Conservation (phyloP, 2,797 vertebrate genomes). For the Tachyglossus aculeatus region DNA sequence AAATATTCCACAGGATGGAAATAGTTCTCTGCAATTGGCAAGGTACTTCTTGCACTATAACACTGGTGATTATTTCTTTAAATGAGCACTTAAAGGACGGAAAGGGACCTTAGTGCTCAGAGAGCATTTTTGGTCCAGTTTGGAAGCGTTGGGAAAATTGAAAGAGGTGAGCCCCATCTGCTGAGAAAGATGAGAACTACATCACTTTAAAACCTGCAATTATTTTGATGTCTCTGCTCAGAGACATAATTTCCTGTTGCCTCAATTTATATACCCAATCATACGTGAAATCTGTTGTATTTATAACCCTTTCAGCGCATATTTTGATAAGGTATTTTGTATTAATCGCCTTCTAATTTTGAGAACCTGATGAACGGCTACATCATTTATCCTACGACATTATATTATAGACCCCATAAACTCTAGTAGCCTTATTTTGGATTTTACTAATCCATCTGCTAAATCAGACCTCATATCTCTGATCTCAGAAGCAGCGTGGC, state of each 20-base stretch:
- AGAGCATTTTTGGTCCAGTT: neutral
- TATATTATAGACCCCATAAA: too few relatives aligned
- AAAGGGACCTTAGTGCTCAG: slow-evolving; percentile 1
- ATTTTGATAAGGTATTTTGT: neutral
- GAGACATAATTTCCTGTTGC: neutral
- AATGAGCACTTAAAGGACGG: slow-evolving; percentile 32
- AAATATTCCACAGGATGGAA: slow-evolving; percentile 19
- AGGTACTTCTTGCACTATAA: neutral
- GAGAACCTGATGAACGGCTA: neutral
- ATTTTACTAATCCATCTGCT: too few relatives aligned
- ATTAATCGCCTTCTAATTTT: neutral
- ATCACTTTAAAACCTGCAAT: neutral
- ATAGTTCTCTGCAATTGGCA: slow-evolving; percentile 9
- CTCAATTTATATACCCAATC: slow-evolving; percentile 17
- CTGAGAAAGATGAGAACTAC: slow-evolving; percentile 42
- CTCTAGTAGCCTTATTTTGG: too few relatives aligned
- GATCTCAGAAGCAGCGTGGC: too few relatives aligned
- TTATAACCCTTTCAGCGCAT: neutral
- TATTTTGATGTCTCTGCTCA: neutral
- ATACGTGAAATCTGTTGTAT: slow-evolving; percentile 9
- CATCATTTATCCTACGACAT: neutral
- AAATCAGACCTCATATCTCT: too few relatives aligned
- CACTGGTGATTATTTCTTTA: slow-evolving; percentile 33
- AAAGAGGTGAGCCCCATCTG: slow-evolving; percentile 58
- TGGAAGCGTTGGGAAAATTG: slow-evolving; percentile 4